A percentile compares a stretch with the other conserved stretches of the same genome.
phyloP scores from a whole-genome alignment of 2,888 invertebrate species.

The Aphrophora alni region DNA sequence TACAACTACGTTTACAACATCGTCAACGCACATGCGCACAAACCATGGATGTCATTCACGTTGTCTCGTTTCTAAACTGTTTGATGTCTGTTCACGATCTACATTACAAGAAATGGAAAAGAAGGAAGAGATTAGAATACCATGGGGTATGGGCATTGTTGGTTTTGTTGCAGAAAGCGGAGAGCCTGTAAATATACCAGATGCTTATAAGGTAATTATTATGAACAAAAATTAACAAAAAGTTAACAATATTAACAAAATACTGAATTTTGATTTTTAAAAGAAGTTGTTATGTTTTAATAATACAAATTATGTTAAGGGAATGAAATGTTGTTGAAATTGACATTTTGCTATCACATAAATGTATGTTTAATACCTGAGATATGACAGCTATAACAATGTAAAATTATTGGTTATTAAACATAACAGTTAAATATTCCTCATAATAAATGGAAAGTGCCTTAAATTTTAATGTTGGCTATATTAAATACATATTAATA shows the following conservation, averaged over 20 bases:
- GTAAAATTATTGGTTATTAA: no score
- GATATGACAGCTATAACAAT: no score
- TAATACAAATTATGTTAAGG: background rate
- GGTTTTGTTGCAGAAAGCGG: conserved; percentile 94
- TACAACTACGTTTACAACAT: conserved; percentile 36
- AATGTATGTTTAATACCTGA: no score
- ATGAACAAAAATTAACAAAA: background rate
- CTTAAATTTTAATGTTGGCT: no score
- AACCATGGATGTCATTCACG: conserved; percentile 57
- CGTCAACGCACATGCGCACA: conserved; percentile 36
- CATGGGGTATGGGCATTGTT: conserved; percentile 95
- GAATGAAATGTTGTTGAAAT: no score
- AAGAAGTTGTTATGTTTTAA: no score
- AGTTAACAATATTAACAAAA: no score
- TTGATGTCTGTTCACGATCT: conserved; percentile 93
- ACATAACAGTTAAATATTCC: no score
- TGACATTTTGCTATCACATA: no score
- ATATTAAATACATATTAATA: no score
- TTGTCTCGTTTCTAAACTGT: conserved; percentile 90
- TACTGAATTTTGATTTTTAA: no score
- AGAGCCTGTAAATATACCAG: conserved; percentile 92
- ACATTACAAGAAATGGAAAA: conserved; percentile 92
- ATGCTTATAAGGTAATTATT: conserved; percentile 83
- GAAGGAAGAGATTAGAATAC: conserved; percentile 90
- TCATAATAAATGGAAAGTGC: no score